These are phyloP conservation scores for Notoglanidium macrostoma DNA, from an alignment of 2,797 vertebrate genomes.

Conservation along the genomic window DNA sequence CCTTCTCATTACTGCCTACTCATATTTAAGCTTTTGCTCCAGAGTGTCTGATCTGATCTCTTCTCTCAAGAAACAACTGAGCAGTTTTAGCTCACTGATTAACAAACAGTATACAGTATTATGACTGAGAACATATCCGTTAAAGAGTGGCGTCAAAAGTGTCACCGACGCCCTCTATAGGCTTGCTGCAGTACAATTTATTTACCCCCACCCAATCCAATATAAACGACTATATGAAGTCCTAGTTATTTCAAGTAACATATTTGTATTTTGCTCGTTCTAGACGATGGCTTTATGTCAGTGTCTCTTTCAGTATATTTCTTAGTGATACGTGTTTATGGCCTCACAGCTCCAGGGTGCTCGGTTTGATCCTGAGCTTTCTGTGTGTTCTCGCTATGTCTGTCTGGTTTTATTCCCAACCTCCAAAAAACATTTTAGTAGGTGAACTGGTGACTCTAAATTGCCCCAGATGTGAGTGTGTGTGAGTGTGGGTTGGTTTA, in stretches of 20 bases:
- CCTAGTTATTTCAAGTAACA: neutral
- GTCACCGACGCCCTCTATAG: neutral
- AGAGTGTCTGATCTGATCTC: no score
- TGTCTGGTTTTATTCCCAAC: neutral
- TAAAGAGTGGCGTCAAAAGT: neutral
- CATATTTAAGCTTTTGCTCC: neutral
- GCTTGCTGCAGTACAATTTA: neutral
- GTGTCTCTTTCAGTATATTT: neutral
- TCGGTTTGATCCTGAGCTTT: neutral
- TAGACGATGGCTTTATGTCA: neutral
- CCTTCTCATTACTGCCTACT: neutral
- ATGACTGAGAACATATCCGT: neutral
- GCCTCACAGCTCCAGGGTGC: neutral
- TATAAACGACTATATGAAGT: neutral
- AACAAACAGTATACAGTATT: neutral
- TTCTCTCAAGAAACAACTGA: neutral
- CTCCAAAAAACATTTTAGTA: neutral
- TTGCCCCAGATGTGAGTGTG: neutral
- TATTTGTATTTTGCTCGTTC: neutral
- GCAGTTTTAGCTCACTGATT: neutral
- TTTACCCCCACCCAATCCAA: neutral
- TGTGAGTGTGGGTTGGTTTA: neutral
- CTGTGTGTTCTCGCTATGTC: neutral
- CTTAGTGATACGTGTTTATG: neutral
- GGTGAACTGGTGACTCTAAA: neutral